These are phyloP conservation scores for Pithecia hirsuta DNA, from an alignment of 2,797 vertebrate species.

Conservation along the genomic window DNA sequence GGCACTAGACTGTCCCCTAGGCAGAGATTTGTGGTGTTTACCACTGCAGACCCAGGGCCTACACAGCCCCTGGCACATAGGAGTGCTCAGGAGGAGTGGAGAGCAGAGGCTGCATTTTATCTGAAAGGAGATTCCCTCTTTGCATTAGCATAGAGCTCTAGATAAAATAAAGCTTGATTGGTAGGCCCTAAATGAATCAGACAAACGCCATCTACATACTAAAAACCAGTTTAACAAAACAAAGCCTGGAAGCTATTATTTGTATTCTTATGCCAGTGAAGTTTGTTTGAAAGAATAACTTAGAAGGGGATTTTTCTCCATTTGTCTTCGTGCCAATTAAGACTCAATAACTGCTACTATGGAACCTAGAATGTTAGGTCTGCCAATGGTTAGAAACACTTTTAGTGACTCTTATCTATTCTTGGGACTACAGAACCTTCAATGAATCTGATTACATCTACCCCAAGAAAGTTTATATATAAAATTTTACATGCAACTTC, in stretches of 20 bases:
- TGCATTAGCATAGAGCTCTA: neutral
- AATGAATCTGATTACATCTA: neutral
- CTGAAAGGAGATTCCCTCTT: neutral
- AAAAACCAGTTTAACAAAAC: neutral
- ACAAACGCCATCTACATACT: neutral
- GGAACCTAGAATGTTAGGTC: neutral
- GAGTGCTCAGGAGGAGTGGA: neutral
- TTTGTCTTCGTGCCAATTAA: neutral
- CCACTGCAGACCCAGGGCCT: no score
- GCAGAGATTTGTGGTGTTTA: neutral
- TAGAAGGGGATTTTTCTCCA: neutral
- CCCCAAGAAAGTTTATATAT: neutral
- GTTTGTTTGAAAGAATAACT: neutral
- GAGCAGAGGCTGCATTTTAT: neutral
- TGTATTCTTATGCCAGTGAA: neutral
- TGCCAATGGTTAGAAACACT: neutral
- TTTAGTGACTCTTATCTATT: neutral
- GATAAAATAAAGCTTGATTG: neutral
- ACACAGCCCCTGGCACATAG: neutral
- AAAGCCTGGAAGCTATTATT: neutral
- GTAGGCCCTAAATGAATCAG: neutral
- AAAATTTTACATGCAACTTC: neutral
- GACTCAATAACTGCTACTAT: neutral
- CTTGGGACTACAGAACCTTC: neutral
- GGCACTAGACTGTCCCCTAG: neutral